A percentile compares a stretch with the other conserved stretches of the same genome.
Evolutionary conservation across 2,888 invertebrate genomes (phyloP).

Genomic region (Acrobasis suavella): DNA sequence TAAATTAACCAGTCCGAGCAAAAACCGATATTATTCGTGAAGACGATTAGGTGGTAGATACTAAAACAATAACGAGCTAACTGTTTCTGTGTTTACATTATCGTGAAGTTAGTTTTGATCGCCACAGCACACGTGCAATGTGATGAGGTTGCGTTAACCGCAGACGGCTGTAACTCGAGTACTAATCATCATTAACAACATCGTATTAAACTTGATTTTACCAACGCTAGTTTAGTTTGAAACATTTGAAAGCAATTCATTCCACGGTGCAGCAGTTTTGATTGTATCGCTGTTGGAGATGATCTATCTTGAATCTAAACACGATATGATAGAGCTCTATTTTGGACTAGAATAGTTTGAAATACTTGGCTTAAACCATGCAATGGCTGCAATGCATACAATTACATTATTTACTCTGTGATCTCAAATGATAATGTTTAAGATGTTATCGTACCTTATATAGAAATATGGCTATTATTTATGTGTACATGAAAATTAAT

Average conservation of each 20-base stretch:
- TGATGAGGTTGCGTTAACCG: constrained; percentile 38
- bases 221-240: constrained; percentile 12
- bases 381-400: constrained; percentile 17
- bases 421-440: neutral
- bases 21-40: constrained; percentile 2
- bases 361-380: constrained; percentile 5
- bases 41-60: constrained; percentile 3
- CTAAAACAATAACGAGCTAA: constrained; percentile 11
- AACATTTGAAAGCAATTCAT: constrained; percentile 21
- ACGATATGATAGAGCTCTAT: neutral
- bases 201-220: constrained; percentile 20
- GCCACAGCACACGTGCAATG: constrained; percentile 19
- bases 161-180: constrained; percentile 55
- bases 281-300: constrained; percentile 7
- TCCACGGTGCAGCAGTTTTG: constrained; percentile 14
- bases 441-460: neutral
- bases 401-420: constrained; percentile 30
- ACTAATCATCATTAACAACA: constrained; percentile 39
- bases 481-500: no score
- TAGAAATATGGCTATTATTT: no score
- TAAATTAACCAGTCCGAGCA: neutral
- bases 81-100: constrained; percentile 14
- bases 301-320: neutral
- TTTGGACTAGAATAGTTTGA: neutral
- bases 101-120: constrained; percentile 8